Conservation (phyloP, 2,797 vertebrate genomes). For the Spatula versicolor region DNA sequence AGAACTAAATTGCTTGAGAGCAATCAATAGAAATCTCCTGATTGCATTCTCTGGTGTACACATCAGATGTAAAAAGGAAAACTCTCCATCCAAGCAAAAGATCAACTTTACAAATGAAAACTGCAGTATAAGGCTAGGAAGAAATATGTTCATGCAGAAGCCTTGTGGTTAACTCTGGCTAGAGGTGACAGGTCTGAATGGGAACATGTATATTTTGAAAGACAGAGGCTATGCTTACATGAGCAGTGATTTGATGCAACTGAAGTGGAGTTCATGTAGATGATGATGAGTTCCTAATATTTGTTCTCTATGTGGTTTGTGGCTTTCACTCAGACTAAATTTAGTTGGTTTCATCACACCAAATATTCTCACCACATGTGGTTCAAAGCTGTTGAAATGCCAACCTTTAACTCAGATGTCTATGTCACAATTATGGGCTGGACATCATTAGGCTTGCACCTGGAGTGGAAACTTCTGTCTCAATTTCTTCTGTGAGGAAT, state of each 20-base stretch:
- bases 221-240: not conserved
- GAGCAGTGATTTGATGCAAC: not conserved
- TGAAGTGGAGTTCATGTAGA: not conserved
- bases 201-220: not conserved
- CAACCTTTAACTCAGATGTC: not conserved
- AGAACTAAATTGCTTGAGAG: constrained; percentile 83
- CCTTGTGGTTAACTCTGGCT: constrained; percentile 21
- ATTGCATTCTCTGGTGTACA: constrained; percentile 76
- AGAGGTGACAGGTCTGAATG: not conserved
- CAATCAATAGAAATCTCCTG: constrained; percentile 82
- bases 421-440: not conserved
- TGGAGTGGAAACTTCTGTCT: not conserved
- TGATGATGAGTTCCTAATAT: not conserved
- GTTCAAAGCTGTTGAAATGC: not conserved
- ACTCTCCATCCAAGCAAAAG: constrained; percentile 78
- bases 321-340: not conserved
- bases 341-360: not conserved
- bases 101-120: constrained; percentile 80
- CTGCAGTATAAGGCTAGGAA: constrained; percentile 49
- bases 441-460: not conserved
- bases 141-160: constrained; percentile 28
- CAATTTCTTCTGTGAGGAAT: not conserved
- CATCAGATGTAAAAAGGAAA: constrained; percentile 78
- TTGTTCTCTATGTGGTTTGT: not conserved
- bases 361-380: not conserved